Conservation (phyloP, 2,113 vertebrate genomes). For the Leptodactylus fuscus region DNA sequence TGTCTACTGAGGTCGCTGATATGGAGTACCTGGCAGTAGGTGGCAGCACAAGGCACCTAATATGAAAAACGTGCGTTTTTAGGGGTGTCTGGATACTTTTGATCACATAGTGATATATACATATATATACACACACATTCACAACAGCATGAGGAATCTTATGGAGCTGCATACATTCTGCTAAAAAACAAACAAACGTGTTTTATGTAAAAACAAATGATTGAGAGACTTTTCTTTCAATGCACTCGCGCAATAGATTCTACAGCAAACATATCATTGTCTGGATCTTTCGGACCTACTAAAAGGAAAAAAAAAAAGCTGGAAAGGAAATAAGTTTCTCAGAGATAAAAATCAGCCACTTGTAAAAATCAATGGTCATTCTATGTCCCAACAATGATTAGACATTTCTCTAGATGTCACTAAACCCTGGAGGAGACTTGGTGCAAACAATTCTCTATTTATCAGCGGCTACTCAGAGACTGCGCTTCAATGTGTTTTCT, state of each 20-base stretch:
- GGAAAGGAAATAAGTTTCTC: conserved; percentile 16
- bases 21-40: no score
- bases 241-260: neutral
- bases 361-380: conserved; percentile 28
- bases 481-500: neutral
- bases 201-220: no score
- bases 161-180: no score
- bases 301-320: conserved; percentile 34
- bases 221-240: neutral
- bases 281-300: no score
- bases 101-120: no score
- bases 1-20: no score
- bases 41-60: no score
- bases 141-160: no score
- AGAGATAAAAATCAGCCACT: conserved; percentile 29
- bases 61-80: no score
- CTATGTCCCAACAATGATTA: conserved; percentile 13
- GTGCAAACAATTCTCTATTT: conserved; percentile 23
- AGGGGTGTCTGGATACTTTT: no score
- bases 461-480: conserved; percentile 4
- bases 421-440: conserved; percentile 30
- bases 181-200: no score
- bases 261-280: neutral
- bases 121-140: no score
- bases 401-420: conserved; percentile 26